phyloP scores from a whole-genome alignment of 2,113 vertebrate species.

The Saccopteryx bilineata region DNA sequence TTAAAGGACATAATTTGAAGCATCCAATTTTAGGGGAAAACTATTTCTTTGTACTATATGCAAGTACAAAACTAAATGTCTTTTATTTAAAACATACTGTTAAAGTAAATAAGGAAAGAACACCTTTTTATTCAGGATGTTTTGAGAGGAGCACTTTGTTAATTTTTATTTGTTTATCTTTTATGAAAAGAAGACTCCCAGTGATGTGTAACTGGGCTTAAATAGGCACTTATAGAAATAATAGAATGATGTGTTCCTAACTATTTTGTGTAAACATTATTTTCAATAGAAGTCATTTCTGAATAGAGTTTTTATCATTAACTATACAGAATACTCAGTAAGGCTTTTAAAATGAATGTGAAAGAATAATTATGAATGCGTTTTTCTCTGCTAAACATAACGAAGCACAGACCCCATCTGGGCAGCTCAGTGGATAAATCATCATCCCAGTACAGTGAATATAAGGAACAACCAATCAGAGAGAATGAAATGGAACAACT shows the following conservation, averaged over 20 bases:
- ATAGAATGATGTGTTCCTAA: neutral
- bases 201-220: neutral
- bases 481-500: too few species aligned
- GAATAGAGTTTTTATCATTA: neutral
- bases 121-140: neutral
- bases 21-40: neutral
- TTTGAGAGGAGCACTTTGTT: neutral
- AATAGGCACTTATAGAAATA: neutral
- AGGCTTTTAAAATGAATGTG: constrained; percentile 40
- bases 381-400: constrained; percentile 39
- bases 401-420: neutral
- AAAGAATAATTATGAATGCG: neutral
- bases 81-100: neutral
- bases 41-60: neutral
- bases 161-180: neutral
- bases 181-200: neutral
- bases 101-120: neutral
- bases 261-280: neutral
- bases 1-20: neutral
- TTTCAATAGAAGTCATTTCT: neutral
- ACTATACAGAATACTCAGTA: neutral
- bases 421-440: too few species aligned
- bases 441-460: too few species aligned
- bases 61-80: neutral
- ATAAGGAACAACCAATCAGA: too few species aligned